Percentiles rank a stretch among this genome's conserved stretches.
phyloP scores from a whole-genome alignment of 2,888 invertebrate genomes.

The Argynnis bischoffii region DNA sequence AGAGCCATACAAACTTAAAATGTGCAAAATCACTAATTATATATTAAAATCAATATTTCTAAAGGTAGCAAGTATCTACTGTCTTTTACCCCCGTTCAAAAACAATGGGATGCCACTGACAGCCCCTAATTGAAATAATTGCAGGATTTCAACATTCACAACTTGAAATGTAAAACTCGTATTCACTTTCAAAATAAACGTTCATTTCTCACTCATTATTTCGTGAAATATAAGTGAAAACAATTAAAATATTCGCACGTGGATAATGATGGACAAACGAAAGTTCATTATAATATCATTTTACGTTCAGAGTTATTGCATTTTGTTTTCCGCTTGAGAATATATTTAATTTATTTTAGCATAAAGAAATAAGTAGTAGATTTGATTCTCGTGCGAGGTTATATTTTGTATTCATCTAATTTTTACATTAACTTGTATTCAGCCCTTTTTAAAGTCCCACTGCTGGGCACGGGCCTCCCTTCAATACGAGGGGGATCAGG shows the following conservation, averaged over 20 bases:
- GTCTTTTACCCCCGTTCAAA: constrained; percentile 6
- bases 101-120: constrained; percentile 29
- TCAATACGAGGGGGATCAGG: no score
- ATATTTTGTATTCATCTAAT: no score
- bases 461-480: no score
- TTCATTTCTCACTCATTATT: constrained; percentile 36
- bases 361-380: neutral
- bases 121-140: constrained; percentile 33
- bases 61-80: neutral
- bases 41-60: neutral
- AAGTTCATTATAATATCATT: constrained; percentile 34
- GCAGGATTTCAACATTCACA: constrained; percentile 20
- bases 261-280: constrained; percentile 32
- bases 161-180: constrained; percentile 15
- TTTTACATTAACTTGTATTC: no score
- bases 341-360: neutral
- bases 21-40: no score
- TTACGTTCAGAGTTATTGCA: neutral
- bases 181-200: constrained; percentile 28
- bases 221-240: constrained; percentile 29
- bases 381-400: neutral
- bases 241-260: constrained; percentile 39
- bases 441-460: no score
- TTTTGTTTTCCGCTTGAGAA: neutral
- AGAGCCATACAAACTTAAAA: no score